Evolutionary conservation across 2,888 invertebrate genomes (phyloP).

Genomic region (Aethes cnicana): DNA sequence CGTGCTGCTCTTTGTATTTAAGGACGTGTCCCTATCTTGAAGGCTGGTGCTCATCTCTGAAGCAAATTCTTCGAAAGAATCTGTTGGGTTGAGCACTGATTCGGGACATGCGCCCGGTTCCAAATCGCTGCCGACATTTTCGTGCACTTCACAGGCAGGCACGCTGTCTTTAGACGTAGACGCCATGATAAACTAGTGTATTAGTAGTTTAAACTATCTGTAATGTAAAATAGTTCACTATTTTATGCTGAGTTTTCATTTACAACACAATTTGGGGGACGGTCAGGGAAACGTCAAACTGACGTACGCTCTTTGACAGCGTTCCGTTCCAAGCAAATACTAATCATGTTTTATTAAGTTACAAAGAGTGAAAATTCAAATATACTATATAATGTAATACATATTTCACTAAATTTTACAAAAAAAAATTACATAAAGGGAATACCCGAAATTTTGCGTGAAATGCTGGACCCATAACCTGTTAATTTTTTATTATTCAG

Average conservation of each 20-base stretch:
- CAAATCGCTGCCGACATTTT: slow-evolving; percentile 53
- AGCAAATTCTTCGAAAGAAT: slow-evolving; percentile 87
- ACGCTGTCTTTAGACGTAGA: slow-evolving; percentile 64
- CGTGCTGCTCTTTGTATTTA: slow-evolving; percentile 80
- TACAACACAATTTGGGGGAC: slow-evolving; percentile 12
- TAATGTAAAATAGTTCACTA: too few relatives aligned
- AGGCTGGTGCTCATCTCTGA: slow-evolving; percentile 85
- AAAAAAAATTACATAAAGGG: too few relatives aligned
- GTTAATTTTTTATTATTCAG: too few relatives aligned
- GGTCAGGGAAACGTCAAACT: slow-evolving; percentile 17
- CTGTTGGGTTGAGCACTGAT: slow-evolving; percentile 87
- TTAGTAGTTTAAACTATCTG: slow-evolving; percentile 23
- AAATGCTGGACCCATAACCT: too few relatives aligned
- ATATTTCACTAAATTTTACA: too few relatives aligned
- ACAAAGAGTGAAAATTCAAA: too few relatives aligned
- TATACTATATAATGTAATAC: too few relatives aligned
- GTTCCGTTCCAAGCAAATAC: slow-evolving; percentile 12
- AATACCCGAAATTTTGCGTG: too few relatives aligned
- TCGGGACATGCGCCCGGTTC: slow-evolving; percentile 80
- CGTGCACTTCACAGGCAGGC: slow-evolving; percentile 41
- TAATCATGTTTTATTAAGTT: too few relatives aligned
- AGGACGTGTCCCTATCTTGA: slow-evolving; percentile 77
- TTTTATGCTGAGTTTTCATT: slow-evolving; percentile 27
- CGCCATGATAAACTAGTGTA: slow-evolving; percentile 53
- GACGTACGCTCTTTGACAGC: slow-evolving; percentile 12